Evolutionary conservation across 2,888 invertebrate genomes (phyloP).

Genomic region (Amblyteles armatorius): DNA sequence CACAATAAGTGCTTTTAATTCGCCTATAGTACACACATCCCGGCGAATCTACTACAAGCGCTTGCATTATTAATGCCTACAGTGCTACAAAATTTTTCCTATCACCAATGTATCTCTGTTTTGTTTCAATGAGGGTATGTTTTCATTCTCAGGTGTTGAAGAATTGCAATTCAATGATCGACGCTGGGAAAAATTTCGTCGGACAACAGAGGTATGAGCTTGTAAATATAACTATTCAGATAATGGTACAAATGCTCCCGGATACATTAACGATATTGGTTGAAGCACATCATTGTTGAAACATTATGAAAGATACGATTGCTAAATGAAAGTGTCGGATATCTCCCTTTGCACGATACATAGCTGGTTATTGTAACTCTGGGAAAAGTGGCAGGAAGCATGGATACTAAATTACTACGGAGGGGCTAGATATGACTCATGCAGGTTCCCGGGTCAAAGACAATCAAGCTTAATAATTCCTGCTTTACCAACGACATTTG

Average conservation of each 20-base stretch:
- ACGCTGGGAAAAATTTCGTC: conserved; percentile 96
- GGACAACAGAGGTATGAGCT: conserved; percentile 93
- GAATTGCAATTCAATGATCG: conserved; percentile 95
- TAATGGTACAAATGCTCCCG: background rate
- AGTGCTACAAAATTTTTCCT: background rate
- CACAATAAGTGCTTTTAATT: conserved; percentile 14
- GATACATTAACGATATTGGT: background rate
- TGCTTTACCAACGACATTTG: conserved; percentile 23
- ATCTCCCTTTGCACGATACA: conserved; percentile 24
- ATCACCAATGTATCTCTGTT: background rate
- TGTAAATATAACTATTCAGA: background rate
- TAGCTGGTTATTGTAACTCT: conserved; percentile 37
- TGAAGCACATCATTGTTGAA: background rate
- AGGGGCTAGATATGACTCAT: conserved; percentile 75
- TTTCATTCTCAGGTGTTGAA: conserved; percentile 88
- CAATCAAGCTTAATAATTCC: conserved; percentile 70
- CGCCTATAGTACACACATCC: background rate
- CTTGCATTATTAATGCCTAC: background rate
- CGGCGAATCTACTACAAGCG: background rate
- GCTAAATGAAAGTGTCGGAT: background rate
- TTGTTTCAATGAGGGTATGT: background rate
- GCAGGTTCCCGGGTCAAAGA: conserved; percentile 69
- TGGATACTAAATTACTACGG: conserved; percentile 71
- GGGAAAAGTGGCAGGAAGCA: conserved; percentile 70
- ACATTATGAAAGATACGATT: background rate